Percentiles rank a stretch among this genome's conserved stretches.
Evolutionary conservation across 2,797 vertebrate species (phyloP).

Genomic region (Dendrocincla fuliginosa): DNA sequence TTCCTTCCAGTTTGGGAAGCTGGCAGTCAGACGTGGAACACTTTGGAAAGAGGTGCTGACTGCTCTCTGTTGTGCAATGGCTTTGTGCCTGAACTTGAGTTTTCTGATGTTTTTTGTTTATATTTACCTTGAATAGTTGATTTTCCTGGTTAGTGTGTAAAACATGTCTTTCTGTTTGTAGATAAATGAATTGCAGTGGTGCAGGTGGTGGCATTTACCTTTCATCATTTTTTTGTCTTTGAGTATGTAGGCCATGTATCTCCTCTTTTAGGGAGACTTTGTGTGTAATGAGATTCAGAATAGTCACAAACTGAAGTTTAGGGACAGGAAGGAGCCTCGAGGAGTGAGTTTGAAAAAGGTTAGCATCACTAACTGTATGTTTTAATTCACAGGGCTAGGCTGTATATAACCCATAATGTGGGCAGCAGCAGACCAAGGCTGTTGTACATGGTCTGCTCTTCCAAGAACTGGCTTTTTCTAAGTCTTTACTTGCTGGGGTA

Average conservation of each 20-base stretch:
- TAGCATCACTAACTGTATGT: background rate
- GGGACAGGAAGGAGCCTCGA: background rate
- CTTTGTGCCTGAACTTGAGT: background rate
- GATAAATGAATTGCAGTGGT: background rate
- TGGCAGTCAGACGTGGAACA: background rate
- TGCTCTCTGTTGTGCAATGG: background rate
- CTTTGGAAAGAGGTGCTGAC: background rate
- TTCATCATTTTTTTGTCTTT: background rate
- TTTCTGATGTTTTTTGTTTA: background rate
- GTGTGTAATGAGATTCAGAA: background rate
- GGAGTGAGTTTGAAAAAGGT: background rate
- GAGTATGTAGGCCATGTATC: background rate
- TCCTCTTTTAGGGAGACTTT: background rate
- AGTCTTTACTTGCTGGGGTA: background rate
- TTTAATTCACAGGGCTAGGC: background rate
- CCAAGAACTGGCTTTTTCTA: background rate
- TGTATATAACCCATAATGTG: fast-evolving
- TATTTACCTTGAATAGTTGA: background rate
- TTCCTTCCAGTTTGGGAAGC: background rate
- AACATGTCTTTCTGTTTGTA: background rate
- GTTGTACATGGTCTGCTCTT: background rate
- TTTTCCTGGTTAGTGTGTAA: background rate
- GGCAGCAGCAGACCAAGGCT: background rate
- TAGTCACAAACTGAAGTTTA: background rate
- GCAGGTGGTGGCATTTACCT: background rate